Percentiles rank a stretch among this genome's conserved stretches.
Evolutionary conservation across 2,113 vertebrate genomes (phyloP).

Genomic region (Onychostruthus taczanowskii): DNA sequence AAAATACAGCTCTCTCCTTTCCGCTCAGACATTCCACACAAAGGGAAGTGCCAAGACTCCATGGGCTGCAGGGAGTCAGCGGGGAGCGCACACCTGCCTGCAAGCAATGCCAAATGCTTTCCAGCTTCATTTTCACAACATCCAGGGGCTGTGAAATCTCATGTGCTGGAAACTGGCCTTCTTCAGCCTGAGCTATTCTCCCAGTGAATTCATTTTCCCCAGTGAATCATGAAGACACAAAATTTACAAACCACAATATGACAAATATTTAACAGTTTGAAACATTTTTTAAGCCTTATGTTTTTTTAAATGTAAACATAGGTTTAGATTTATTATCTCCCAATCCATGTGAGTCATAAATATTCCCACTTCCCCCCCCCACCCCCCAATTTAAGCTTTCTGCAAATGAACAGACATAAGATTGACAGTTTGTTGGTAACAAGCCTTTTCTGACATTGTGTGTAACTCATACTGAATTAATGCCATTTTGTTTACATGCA

Average conservation of each 20-base stretch:
- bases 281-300: not conserved
- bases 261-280: not conserved
- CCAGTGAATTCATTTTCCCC: not conserved
- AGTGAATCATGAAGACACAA: not conserved
- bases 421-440: not conserved
- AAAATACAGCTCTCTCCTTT: not conserved
- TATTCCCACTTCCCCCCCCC: not conserved
- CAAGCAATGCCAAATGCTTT: not conserved
- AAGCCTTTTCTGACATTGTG: not conserved
- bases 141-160: not conserved
- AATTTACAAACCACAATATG: not conserved
- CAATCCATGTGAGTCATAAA: not conserved
- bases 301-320: not conserved
- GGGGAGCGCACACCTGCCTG: rapidly evolving
- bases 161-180: not conserved
- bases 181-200: not conserved
- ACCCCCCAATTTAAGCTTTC: not conserved
- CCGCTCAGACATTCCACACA: not conserved
- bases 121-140: not conserved
- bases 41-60: not conserved
- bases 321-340: not conserved
- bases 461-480: not conserved
- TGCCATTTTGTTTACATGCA: slow-evolving; percentile 11
- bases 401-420: not conserved
- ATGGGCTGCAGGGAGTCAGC: not conserved